These are phyloP conservation scores for Aphidius ervi DNA, from an alignment of 1,140 invertebrate species.

Conservation along the genomic window DNA sequence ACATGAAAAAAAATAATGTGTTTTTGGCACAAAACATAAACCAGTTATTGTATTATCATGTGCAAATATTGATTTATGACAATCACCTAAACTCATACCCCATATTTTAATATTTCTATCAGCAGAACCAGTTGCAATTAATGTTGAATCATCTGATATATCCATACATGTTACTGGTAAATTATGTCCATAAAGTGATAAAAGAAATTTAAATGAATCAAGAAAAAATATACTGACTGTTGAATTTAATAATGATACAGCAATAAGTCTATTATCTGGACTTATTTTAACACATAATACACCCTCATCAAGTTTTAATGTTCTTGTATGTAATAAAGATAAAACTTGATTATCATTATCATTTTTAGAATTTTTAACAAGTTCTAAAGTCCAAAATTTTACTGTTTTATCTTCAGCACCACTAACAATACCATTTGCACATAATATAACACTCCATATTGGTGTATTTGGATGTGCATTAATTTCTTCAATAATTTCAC, in stretches of 20 bases:
- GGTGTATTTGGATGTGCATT: constrained; percentile 71
- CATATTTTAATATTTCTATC: constrained; percentile 97
- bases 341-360: constrained; percentile 67
- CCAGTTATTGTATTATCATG: constrained; percentile 93
- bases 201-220: constrained; percentile 93
- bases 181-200: constrained; percentile 95
- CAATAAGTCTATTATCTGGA: constrained; percentile 83
- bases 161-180: constrained; percentile 91
- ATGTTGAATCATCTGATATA: constrained; percentile 84
- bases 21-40: constrained; percentile 82
- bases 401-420: constrained; percentile 86
- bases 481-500: constrained; percentile 72
- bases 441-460: constrained; percentile 73
- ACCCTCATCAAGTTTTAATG: constrained; percentile 81
- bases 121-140: constrained; percentile 90
- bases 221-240: constrained; percentile 95
- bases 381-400: constrained; percentile 93
- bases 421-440: constrained; percentile 77
- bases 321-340: constrained; percentile 74
- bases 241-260: constrained; percentile 84
- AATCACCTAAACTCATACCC: constrained; percentile 98
- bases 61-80: constrained; percentile 81
- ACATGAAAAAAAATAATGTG: constrained; percentile 90
- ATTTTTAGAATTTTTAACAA: constrained; percentile 62
- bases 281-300: constrained; percentile 80